phyloP scores from a whole-genome alignment of 2,888 invertebrate genomes.

The Autographa gamma region DNA sequence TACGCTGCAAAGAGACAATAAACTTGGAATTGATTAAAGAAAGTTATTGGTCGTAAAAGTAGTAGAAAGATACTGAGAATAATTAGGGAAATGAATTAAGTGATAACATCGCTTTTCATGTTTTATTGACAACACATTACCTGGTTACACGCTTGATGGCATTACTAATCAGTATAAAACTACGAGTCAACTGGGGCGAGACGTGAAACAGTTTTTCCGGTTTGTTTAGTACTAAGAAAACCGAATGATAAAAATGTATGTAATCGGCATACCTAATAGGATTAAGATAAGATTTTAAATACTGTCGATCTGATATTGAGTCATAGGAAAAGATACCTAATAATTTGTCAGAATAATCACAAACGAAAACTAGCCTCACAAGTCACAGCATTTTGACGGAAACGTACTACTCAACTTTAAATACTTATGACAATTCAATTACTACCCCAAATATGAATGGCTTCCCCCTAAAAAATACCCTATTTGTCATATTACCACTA shows the following conservation, averaged over 20 bases:
- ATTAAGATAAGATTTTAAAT: not conserved
- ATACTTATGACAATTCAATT: not conserved
- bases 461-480: not conserved
- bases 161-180: conserved; percentile 35
- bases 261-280: not conserved
- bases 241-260: not conserved
- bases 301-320: not conserved
- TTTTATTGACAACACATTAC: conserved; percentile 34
- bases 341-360: not conserved
- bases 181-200: conserved; percentile 18
- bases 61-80: conserved; percentile 42
- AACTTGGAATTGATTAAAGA: conserved; percentile 41
- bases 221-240: not conserved
- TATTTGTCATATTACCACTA: not conserved
- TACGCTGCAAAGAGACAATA: conserved; percentile 42
- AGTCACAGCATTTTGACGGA: not conserved
- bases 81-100: conserved; percentile 48
- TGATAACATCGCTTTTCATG: conserved; percentile 48
- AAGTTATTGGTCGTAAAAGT: conserved; percentile 57
- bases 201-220: not conserved
- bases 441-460: not conserved
- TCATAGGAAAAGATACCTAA: not conserved
- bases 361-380: not conserved
- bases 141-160: conserved; percentile 31
- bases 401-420: not conserved